Evolutionary conservation across 2,797 vertebrate species (phyloP).

Genomic region (Alfaro cultratus): DNA sequence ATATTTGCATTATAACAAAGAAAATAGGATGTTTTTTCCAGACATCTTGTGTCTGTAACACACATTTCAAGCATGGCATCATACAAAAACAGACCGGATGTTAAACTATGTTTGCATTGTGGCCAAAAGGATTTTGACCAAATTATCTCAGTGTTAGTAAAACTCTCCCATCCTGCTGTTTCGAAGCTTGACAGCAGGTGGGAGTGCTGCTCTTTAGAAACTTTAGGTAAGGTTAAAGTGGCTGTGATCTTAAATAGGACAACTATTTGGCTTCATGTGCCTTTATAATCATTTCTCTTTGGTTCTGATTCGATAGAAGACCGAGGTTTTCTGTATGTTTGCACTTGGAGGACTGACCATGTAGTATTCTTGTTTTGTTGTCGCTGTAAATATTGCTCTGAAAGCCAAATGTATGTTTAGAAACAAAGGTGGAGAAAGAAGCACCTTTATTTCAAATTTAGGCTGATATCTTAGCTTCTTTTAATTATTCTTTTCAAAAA

Average conservation of each 20-base stretch:
- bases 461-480: constrained; percentile 9
- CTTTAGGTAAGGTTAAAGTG: constrained; percentile 36
- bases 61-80: constrained; percentile 58
- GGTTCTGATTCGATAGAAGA: constrained; percentile 45
- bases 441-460: constrained; percentile 33
- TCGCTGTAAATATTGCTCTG: constrained; percentile 45
- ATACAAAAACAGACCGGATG: constrained; percentile 40
- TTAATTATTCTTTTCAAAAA: constrained; percentile 36
- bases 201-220: constrained; percentile 53
- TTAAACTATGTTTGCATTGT: constrained; percentile 58
- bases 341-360: constrained; percentile 50
- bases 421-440: constrained; percentile 29
- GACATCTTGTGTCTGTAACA: constrained; percentile 37
- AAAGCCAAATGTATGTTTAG: constrained; percentile 24
- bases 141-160: constrained; percentile 51
- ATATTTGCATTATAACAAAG: constrained; percentile 26
- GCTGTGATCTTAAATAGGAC: constrained; percentile 26
- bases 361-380: constrained; percentile 55
- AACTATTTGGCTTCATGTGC: constrained; percentile 65
- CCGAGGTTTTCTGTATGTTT: constrained; percentile 29
- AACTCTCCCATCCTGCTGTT: constrained; percentile 37
- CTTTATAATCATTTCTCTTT: constrained; percentile 56
- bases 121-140: constrained; percentile 48
- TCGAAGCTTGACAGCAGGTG: constrained; percentile 45
- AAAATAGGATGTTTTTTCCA: constrained; percentile 32